Conservation (phyloP, 1,140 invertebrate species). For the Augochlora pura region DNA sequence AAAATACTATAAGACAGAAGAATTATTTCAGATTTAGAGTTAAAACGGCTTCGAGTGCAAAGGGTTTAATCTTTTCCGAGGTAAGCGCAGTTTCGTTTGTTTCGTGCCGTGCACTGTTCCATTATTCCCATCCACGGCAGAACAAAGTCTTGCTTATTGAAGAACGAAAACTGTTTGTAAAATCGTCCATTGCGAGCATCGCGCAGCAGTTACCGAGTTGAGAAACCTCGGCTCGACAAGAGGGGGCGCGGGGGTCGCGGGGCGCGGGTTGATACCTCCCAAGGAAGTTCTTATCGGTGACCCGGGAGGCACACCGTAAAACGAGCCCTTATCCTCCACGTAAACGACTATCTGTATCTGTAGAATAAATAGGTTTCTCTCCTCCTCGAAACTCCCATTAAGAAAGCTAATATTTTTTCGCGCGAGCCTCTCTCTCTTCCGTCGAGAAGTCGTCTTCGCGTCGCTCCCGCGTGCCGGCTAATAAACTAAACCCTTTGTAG, state of each 20-base stretch:
- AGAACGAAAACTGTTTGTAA: no score
- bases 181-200: neutral
- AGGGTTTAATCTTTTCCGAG: no score
- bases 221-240: neutral
- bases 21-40: no score
- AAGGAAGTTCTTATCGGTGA: conserved; percentile 63
- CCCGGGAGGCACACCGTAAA: conserved; percentile 58
- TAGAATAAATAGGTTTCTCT: conserved; percentile 57
- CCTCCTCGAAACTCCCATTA: conserved; percentile 52
- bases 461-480: no score
- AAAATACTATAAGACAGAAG: no score
- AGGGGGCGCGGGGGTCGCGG: no score
- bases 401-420: conserved; percentile 43
- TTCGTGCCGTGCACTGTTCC: neutral
- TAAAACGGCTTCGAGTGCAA: no score
- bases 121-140: neutral
- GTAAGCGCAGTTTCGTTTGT: neutral
- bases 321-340: conserved; percentile 53
- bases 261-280: conserved; percentile 23
- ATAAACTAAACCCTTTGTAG: no score
- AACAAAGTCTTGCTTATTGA: no score
- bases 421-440: conserved; percentile 12
- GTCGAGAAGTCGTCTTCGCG: no score
- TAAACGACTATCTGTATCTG: conserved; percentile 53
- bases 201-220: neutral